Conservation (phyloP, 1,140 invertebrate genomes). For the Diploscapter pachys region DNA sequence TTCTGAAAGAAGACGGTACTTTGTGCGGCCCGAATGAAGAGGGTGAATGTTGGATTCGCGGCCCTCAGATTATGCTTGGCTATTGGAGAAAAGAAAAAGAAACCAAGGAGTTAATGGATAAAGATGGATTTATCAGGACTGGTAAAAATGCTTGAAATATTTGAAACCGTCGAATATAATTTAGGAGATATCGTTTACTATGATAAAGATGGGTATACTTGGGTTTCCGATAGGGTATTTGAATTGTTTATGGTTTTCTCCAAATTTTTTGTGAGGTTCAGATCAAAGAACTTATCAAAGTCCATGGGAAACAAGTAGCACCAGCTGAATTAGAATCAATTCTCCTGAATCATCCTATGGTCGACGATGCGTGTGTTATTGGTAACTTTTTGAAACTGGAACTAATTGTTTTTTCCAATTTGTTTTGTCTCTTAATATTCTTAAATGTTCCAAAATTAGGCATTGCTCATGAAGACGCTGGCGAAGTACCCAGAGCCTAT, state of each 20-base stretch:
- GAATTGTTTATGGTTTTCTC: too few relatives aligned
- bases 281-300: slow-evolving; percentile 30
- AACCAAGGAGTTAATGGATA: slow-evolving; percentile 4
- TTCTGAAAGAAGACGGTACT: slow-evolving; percentile 19
- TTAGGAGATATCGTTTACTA: slow-evolving; percentile 25
- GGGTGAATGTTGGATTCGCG: slow-evolving; percentile 28
- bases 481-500: slow-evolving; percentile 23
- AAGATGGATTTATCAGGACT: slow-evolving; percentile 28
- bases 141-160: neutral
- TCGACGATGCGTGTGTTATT: slow-evolving; percentile 18
- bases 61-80: slow-evolving; percentile 29
- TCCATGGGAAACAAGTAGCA: slow-evolving; percentile 25
- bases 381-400: too few relatives aligned
- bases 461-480: slow-evolving; percentile 17
- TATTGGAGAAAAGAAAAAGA: slow-evolving; percentile 24
- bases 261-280: too few relatives aligned
- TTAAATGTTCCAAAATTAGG: neutral
- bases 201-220: slow-evolving; percentile 23
- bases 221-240: slow-evolving; percentile 16
- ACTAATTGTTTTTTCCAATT: too few relatives aligned
- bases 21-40: slow-evolving; percentile 22
- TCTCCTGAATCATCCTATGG: slow-evolving; percentile 18
- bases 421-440: too few relatives aligned
- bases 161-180: too few relatives aligned
- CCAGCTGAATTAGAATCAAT: slow-evolving; percentile 29